A percentile compares a stretch with the other conserved stretches of the same genome.
These are phyloP conservation scores for Electrophaes corylata DNA, from an alignment of 2,888 invertebrate genomes.

Conservation along the genomic window DNA sequence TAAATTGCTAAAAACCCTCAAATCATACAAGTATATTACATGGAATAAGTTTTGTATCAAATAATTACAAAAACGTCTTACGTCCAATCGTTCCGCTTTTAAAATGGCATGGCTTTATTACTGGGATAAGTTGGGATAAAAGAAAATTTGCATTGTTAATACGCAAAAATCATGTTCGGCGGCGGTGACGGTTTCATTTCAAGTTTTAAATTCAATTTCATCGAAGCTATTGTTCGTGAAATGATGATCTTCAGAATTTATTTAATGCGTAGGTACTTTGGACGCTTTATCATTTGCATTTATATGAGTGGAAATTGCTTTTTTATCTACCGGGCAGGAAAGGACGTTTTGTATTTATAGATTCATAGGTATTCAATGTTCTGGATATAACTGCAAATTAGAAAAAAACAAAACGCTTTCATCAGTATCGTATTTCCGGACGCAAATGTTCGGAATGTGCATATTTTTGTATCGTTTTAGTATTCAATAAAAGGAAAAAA, in stretches of 20 bases:
- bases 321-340: constrained; percentile 12
- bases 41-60: neutral
- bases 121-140: constrained; percentile 59
- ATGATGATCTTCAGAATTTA: constrained; percentile 50
- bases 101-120: constrained; percentile 38
- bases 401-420: too few species aligned
- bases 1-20: too few species aligned
- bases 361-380: neutral
- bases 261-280: constrained; percentile 38
- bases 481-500: too few species aligned
- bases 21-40: too few species aligned
- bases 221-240: constrained; percentile 47
- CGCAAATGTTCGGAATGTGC: too few species aligned
- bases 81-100: neutral
- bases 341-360: constrained; percentile 3
- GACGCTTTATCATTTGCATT: constrained; percentile 50
- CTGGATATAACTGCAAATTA: constrained; percentile 1
- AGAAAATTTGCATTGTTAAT: constrained; percentile 62
- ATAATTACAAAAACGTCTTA: constrained; percentile 7
- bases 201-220: constrained; percentile 57
- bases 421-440: too few species aligned
- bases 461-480: too few species aligned
- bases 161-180: constrained; percentile 40
- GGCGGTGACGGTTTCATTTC: constrained; percentile 52
- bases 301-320: constrained; percentile 40